Percentiles rank a stretch among this genome's conserved stretches.
Conservation (phyloP, 2,888 invertebrate species). For the Glyphotaelius pellucidus region DNA sequence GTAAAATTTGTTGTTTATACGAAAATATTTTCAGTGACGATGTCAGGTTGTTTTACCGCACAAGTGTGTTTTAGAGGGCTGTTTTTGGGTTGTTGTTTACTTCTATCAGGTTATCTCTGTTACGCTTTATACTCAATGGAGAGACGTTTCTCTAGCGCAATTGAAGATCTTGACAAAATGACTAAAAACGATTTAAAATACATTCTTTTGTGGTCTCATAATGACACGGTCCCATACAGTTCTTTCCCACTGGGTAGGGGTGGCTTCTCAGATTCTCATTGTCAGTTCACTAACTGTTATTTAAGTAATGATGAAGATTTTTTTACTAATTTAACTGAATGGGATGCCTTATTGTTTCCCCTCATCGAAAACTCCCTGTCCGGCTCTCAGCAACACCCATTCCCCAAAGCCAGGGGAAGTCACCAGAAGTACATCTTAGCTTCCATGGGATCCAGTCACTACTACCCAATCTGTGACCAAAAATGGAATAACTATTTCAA, state of each 20-base stretch:
- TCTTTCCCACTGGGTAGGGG: slow-evolving; percentile 69
- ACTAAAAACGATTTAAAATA: neutral
- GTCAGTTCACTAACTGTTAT: slow-evolving; percentile 70
- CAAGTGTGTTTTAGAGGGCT: neutral
- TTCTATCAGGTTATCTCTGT: neutral
- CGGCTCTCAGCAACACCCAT: slow-evolving; percentile 44
- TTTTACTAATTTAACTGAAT: slow-evolving; percentile 66
- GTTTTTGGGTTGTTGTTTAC: neutral
- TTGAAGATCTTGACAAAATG: neutral
- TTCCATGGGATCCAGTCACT: slow-evolving; percentile 73
- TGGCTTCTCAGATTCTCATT: slow-evolving; percentile 69
- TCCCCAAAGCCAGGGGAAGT: slow-evolving; percentile 67
- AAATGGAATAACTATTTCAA: slow-evolving; percentile 73
- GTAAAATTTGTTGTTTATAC: neutral
- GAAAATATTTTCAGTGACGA: neutral
- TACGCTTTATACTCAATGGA: neutral
- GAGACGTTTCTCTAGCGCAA: neutral
- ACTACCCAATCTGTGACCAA: slow-evolving; percentile 71
- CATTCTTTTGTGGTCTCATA: slow-evolving; percentile 72
- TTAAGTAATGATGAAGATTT: slow-evolving; percentile 68
- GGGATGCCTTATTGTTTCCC: slow-evolving; percentile 70
- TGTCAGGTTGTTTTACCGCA: neutral
- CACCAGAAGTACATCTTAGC: slow-evolving; percentile 73
- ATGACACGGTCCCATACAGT: slow-evolving; percentile 69
- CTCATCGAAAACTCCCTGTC: slow-evolving; percentile 68